Percentiles rank a stretch among this genome's conserved stretches.
phyloP scores from a whole-genome alignment of 2,888 invertebrate genomes.

The Stramonita haemastoma region DNA sequence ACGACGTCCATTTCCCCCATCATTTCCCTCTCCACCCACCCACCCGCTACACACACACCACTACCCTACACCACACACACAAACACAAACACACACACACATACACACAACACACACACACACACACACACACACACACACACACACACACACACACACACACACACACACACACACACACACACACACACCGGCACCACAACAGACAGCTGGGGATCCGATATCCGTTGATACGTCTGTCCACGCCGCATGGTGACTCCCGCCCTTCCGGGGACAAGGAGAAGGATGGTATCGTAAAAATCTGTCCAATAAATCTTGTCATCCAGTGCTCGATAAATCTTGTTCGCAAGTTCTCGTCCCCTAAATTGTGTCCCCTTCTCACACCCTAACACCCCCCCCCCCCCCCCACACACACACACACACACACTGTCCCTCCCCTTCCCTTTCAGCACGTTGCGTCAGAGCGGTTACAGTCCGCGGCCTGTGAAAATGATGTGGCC shows the following conservation, averaged over 20 bases:
- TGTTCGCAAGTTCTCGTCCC: not conserved
- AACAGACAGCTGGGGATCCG: not conserved
- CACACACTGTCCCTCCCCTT: not conserved
- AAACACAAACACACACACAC: not conserved
- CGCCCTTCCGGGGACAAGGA: not conserved
- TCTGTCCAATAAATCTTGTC: not conserved
- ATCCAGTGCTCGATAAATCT: not conserved
- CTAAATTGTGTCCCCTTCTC: no score
- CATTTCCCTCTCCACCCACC: no score
- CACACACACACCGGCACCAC: not conserved
- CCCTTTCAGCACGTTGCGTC: not conserved
- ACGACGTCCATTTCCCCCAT: no score
- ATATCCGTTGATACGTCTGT: not conserved
- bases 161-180: not conserved
- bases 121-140: not conserved
- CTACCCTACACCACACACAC: no score
- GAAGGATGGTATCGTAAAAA: not conserved
- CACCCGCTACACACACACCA: not conserved
- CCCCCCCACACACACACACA: no score
- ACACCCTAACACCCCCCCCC: no score
- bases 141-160: not conserved
- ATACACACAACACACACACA: not conserved
- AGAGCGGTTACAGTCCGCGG: not conserved
- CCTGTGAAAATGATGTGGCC: not conserved
- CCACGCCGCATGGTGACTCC: not conserved